These are phyloP conservation scores for Carcina quercana DNA, from an alignment of 2,888 invertebrate genomes.

Conservation along the genomic window DNA sequence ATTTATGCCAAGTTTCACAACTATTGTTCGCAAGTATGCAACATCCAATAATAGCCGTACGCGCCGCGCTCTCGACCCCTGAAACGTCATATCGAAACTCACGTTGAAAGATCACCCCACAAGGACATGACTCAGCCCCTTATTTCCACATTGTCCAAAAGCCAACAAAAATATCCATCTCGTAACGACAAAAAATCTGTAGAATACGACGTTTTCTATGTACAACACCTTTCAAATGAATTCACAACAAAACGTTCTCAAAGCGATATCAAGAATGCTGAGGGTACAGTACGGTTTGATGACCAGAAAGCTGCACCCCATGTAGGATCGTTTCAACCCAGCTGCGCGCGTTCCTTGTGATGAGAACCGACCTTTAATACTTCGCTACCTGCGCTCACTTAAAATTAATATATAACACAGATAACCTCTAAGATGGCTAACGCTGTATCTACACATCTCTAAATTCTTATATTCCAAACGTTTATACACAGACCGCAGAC, in stretches of 20 bases:
- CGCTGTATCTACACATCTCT: constrained; percentile 36
- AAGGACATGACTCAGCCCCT: too few species aligned
- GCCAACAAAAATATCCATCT: too few species aligned
- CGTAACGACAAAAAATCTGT: too few species aligned
- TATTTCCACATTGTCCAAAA: too few species aligned
- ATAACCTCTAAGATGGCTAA: constrained; percentile 55
- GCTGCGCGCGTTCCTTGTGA: constrained; percentile 34
- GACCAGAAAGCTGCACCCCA: not conserved
- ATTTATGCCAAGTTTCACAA: constrained; percentile 3
- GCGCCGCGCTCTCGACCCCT: not conserved
- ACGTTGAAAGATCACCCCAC: too few species aligned
- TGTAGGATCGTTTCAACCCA: constrained; percentile 13
- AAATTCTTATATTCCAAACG: constrained; percentile 40
- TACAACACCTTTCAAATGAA: too few species aligned
- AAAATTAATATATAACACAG: constrained; percentile 39
- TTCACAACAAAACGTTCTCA: too few species aligned
- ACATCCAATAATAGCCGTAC: constrained; percentile 1
- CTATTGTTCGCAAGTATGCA: constrained; percentile 4
- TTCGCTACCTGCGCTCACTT: constrained; percentile 26
- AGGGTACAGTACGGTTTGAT: too few species aligned
- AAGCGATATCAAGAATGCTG: too few species aligned
- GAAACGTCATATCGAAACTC: too few species aligned
- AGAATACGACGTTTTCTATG: too few species aligned
- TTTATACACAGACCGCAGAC: constrained; percentile 50
- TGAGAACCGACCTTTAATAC: constrained; percentile 20